Conservation (phyloP, 1,140 invertebrate species). For the Chrysoperla carnea region DNA sequence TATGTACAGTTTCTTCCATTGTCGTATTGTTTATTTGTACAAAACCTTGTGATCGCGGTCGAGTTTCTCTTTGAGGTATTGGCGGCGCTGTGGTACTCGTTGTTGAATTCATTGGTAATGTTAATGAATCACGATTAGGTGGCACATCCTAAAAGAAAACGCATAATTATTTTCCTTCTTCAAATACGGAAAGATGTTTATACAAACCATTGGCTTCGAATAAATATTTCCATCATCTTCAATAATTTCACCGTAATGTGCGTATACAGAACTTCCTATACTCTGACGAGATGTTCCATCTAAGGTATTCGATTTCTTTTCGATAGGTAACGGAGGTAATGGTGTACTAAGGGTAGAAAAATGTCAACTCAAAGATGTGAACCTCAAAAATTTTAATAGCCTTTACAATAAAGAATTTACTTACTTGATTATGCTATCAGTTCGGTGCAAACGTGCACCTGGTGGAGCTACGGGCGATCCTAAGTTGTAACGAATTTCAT, state of each 20-base stretch:
- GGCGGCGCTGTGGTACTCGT: slow-evolving; percentile 25
- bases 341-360: slow-evolving; percentile 54
- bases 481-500: slow-evolving; percentile 53
- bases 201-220: slow-evolving; percentile 32
- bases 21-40: slow-evolving; percentile 10
- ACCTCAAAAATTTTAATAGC: too few relatives aligned
- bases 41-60: slow-evolving; percentile 35
- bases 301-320: slow-evolving; percentile 21
- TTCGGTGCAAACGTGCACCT: slow-evolving; percentile 23
- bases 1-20: slow-evolving; percentile 13
- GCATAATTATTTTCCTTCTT: too few relatives aligned
- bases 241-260: slow-evolving; percentile 20
- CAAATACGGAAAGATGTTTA: too few relatives aligned
- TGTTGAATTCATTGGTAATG: slow-evolving; percentile 15
- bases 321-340: slow-evolving; percentile 46
- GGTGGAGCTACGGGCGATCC: slow-evolving; percentile 31
- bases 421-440: slow-evolving; percentile 62
- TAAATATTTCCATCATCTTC: slow-evolving; percentile 49
- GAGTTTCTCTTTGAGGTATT: slow-evolving; percentile 33
- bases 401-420: too few relatives aligned
- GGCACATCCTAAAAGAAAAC: too few relatives aligned
- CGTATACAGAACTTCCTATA: slow-evolving; percentile 23
- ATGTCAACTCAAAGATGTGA: too few relatives aligned
- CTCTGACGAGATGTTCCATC: slow-evolving; percentile 5
- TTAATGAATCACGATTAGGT: slow-evolving; percentile 17